Conservation (phyloP, 2,113 vertebrate species). For the Cettia cetti region DNA sequence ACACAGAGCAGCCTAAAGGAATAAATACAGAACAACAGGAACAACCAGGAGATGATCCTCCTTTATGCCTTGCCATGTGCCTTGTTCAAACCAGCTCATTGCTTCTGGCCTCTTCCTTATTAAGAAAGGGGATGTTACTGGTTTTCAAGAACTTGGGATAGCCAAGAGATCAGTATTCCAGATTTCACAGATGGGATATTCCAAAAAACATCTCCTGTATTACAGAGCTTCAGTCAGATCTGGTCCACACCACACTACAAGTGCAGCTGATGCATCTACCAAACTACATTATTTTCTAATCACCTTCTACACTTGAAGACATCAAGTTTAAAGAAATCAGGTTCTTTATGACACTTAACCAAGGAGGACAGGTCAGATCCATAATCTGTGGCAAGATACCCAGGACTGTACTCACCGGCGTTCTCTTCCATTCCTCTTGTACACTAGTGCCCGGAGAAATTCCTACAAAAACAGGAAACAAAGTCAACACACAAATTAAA, state of each 20-base stretch:
- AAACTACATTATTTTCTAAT: not conserved
- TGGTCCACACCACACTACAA: not conserved
- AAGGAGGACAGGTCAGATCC: not conserved
- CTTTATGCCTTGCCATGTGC: not conserved
- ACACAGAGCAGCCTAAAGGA: not conserved
- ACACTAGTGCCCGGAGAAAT: not conserved
- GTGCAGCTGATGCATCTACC: not conserved
- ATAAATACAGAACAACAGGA: not conserved
- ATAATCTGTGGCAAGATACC: not conserved
- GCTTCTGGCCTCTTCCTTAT: not conserved
- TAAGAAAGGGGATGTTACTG: not conserved
- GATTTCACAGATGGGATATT: not conserved
- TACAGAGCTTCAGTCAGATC: not conserved
- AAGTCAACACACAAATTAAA: not conserved
- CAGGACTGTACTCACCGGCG: not conserved
- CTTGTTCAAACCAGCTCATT: not conserved
- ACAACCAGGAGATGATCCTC: not conserved
- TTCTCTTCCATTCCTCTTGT: conserved; percentile 51
- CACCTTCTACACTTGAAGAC: not conserved
- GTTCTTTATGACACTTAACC: not conserved
- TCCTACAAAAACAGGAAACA: conserved; percentile 23
- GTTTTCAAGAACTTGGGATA: not conserved
- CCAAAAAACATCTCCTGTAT: not conserved
- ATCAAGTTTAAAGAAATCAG: not conserved
- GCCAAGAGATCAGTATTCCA: not conserved